Conservation (phyloP, 1,140 invertebrate species). For the Hormaphis cornu region DNA sequence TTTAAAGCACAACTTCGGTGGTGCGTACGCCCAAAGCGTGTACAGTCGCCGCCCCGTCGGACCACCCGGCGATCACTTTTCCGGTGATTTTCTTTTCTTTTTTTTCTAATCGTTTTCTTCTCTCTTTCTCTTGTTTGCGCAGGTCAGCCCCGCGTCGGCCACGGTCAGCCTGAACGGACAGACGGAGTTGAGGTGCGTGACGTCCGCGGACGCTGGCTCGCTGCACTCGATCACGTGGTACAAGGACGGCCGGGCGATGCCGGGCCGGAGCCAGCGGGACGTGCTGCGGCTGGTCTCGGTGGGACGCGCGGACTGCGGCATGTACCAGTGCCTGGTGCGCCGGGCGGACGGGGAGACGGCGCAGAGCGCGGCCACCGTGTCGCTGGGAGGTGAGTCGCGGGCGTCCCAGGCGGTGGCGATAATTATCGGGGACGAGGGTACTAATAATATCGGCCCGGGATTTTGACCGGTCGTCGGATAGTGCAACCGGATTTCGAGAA, state of each 20-base stretch:
- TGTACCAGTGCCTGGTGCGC: slow-evolving; percentile 75
- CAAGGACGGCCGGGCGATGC: slow-evolving; percentile 63
- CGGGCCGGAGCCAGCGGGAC: slow-evolving; percentile 54
- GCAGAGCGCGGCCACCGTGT: slow-evolving; percentile 68
- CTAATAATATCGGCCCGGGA: too few relatives aligned
- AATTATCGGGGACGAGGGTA: too few relatives aligned
- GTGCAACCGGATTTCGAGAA: too few relatives aligned
- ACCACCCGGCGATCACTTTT: too few relatives aligned
- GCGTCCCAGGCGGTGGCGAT: too few relatives aligned
- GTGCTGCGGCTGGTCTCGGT: slow-evolving; percentile 57
- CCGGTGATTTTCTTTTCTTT: too few relatives aligned
- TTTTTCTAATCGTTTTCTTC: too few relatives aligned
- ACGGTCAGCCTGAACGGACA: slow-evolving; percentile 67
- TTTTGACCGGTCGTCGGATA: too few relatives aligned
- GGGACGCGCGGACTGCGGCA: slow-evolving; percentile 65
- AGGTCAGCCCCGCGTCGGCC: slow-evolving; percentile 49
- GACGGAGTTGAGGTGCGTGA: slow-evolving; percentile 63
- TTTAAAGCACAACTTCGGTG: too few relatives aligned
- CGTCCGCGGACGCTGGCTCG: slow-evolving; percentile 39
- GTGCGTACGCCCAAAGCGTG: too few relatives aligned
- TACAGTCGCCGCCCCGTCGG: too few relatives aligned
- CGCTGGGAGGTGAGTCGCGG: slow-evolving; percentile 59
- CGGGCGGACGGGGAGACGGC: slow-evolving; percentile 64
- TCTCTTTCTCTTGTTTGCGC: too few relatives aligned
- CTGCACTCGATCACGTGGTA: slow-evolving; percentile 50